Percentiles rank a stretch among this genome's conserved stretches.
Conservation (phyloP, 1,140 invertebrate species). For the Gonatopus flavifemur region DNA sequence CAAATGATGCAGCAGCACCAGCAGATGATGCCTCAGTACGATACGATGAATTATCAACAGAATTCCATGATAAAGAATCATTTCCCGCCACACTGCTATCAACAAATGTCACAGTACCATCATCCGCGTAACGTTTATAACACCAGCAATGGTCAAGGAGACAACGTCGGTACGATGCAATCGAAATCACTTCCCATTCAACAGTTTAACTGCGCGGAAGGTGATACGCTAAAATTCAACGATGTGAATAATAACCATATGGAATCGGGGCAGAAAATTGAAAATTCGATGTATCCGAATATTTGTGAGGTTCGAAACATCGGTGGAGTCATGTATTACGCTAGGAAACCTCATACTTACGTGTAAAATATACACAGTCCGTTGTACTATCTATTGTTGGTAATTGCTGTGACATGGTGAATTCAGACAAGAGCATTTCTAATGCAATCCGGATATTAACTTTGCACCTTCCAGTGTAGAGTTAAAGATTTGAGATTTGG, state of each 20-base stretch:
- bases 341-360: slow-evolving; percentile 31
- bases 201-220: slow-evolving; percentile 14
- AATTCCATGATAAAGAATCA: background rate
- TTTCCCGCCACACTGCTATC: slow-evolving; percentile 10
- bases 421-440: too few relatives aligned
- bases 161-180: slow-evolving; percentile 1
- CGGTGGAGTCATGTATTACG: slow-evolving; percentile 32
- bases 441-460: too few relatives aligned
- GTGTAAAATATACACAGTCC: too few relatives aligned
- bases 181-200: background rate
- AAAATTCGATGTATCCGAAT: background rate
- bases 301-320: slow-evolving; percentile 27
- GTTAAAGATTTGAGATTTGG: too few relatives aligned
- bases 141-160: slow-evolving; percentile 16
- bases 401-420: too few relatives aligned
- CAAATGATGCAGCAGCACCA: too few relatives aligned
- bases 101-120: slow-evolving; percentile 22
- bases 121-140: background rate
- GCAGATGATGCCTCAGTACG: background rate
- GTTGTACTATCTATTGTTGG: too few relatives aligned
- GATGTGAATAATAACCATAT: background rate
- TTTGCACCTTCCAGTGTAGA: too few relatives aligned
- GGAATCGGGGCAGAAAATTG: background rate
- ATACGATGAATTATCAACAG: background rate
- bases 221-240: slow-evolving; percentile 13